phyloP scores from a whole-genome alignment of 2,888 invertebrate species.

The Spilarctia lutea region DNA sequence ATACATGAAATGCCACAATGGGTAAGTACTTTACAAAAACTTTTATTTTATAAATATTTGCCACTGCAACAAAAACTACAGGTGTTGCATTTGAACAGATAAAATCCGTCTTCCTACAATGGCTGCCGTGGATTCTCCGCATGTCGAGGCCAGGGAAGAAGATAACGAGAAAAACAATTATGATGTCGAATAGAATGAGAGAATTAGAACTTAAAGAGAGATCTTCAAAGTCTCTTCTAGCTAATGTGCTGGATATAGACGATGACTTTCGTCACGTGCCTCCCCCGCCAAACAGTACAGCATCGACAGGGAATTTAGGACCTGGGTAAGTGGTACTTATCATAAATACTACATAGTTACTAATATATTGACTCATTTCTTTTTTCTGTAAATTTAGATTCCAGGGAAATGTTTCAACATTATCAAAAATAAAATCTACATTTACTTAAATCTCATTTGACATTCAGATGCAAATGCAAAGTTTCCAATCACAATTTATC shows the following conservation, averaged over 20 bases:
- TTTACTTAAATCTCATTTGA: conserved; percentile 19
- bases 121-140: conserved; percentile 98
- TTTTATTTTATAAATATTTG: background rate
- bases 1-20: conserved; percentile 98
- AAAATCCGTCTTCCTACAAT: conserved; percentile 97
- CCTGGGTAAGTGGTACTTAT: conserved; percentile 84
- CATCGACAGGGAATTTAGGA: conserved; percentile 88
- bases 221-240: conserved; percentile 96
- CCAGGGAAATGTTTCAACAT: background rate
- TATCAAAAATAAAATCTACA: conserved; percentile 7
- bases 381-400: background rate
- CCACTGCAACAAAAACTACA: background rate
- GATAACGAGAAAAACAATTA: conserved; percentile 95
- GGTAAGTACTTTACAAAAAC: conserved; percentile 87
- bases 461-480: conserved; percentile 34
- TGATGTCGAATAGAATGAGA: conserved; percentile 96
- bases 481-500: conserved; percentile 41
- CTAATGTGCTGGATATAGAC: conserved; percentile 98
- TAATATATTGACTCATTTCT: background rate
- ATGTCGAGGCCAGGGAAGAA: conserved; percentile 99
- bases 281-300: conserved; percentile 87
- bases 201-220: conserved; percentile 97
- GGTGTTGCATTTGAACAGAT: conserved; percentile 87
- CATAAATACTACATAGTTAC: background rate
- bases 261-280: conserved; percentile 95